Percentiles rank a stretch among this genome's conserved stretches.
phyloP scores from a whole-genome alignment of 1,140 invertebrate species.

The Leptinotarsa undecemlineata region DNA sequence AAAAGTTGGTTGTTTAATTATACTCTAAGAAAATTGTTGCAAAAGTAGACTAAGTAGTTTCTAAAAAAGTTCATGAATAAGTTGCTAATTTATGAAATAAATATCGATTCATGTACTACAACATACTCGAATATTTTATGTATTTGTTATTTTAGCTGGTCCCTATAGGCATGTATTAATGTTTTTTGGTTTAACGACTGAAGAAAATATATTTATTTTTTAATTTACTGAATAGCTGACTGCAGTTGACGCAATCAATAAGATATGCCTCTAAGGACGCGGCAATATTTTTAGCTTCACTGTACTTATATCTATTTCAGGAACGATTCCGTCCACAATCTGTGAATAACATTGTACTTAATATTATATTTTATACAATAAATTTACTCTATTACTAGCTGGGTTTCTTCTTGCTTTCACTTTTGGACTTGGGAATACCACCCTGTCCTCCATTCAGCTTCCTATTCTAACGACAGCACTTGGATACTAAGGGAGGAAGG shows the following conservation, averaged over 20 bases:
- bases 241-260: too few species aligned
- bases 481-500: not conserved
- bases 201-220: not conserved
- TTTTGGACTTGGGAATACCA: not conserved
- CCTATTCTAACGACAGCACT: not conserved
- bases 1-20: not conserved
- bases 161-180: not conserved
- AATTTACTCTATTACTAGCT: constrained; percentile 15
- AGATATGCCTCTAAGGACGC: not conserved
- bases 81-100: too few species aligned
- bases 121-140: not conserved
- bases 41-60: too few species aligned
- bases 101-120: not conserved
- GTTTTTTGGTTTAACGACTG: not conserved
- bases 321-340: constrained; percentile 16
- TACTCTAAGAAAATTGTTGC: too few species aligned
- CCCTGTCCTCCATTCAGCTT: not conserved
- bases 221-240: not conserved
- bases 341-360: constrained; percentile 15
- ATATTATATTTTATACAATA: constrained; percentile 18
- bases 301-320: constrained; percentile 3
- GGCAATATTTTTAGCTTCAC: not conserved
- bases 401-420: not conserved
- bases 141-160: constrained; percentile 1
- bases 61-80: too few species aligned